Base-by-base conservation (phyloP, 2,797 vertebrate genomes). In the Australoheros facetus region DNA sequence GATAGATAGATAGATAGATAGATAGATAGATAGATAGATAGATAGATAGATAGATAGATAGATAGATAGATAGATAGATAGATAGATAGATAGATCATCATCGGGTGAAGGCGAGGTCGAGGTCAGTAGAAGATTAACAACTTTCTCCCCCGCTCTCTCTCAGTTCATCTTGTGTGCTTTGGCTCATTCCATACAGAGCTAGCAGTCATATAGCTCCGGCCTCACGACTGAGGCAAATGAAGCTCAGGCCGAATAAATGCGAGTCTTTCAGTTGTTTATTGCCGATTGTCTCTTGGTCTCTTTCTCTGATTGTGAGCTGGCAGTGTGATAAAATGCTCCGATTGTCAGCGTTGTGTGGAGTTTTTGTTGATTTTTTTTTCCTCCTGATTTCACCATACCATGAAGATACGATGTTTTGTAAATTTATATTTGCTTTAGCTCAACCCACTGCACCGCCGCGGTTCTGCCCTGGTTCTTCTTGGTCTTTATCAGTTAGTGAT, bases 61-160 rank as follows among this genome's bases (percentile, higher is more conserved):
- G 66, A 78, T 57, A 71, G 62, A 75, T 53, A 79, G 39, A 75
- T 53, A 60, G 56, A 79, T 69, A 45, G 54, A 45, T 53, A 58
- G 37, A 66, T 42, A 64, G 32, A 75, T 55, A 56, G 56, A 37
- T 37, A 37, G 34, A 37, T 37, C 7, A 10, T 56, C 4, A 56
- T 56, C 2, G 23, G 23, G 87, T 95, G 93, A 95, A 94, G 93
- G 92, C 34, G 34, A 37, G 34, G 34, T 94, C 91, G 88, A 87
- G 86, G 87, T 81, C 87, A 84, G 86, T 56, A 55, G 82, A 66
- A 83, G 92, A 93, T 93, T 84, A 94, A 93, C 83, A 89, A 94
- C 94, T 94, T 94, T 94, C 93, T 91, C 92, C 42, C 34, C 32
- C 32, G n/a, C n/a, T 10, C 3, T 55, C 8, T 16, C 28, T 13